phyloP scores from a whole-genome alignment of 1,140 invertebrate genomes.

The Grapholita molesta region DNA sequence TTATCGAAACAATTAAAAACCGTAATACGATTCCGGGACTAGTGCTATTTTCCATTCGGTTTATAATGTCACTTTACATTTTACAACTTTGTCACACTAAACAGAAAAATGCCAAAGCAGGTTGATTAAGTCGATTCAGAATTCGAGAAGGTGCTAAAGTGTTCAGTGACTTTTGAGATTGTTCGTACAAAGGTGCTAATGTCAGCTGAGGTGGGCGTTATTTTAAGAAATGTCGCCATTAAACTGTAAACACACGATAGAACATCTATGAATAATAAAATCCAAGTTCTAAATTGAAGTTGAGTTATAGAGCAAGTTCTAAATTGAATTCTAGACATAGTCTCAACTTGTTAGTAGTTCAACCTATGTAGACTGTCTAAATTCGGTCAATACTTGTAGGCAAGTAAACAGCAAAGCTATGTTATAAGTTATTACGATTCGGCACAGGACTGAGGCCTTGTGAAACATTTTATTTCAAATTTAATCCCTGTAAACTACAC shows the following conservation, averaged over 20 bases:
- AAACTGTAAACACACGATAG: neutral
- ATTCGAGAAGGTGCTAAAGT: neutral
- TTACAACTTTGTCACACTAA: neutral
- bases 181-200: neutral
- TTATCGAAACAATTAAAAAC: constrained; percentile 13
- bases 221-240: neutral
- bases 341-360: too few species aligned
- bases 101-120: neutral
- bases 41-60: neutral
- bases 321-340: too few species aligned
- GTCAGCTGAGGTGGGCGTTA: neutral
- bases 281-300: neutral
- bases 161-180: neutral
- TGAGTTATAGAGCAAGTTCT: too few species aligned
- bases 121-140: neutral
- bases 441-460: too few species aligned
- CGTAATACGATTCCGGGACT: constrained; percentile 3
- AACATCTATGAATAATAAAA: neutral
- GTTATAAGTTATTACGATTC: too few species aligned
- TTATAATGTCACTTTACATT: neutral
- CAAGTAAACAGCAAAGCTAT: too few species aligned
- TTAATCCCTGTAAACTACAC: too few species aligned
- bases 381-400: too few species aligned
- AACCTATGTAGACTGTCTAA: too few species aligned
- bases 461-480: too few species aligned